Base-by-base conservation (phyloP, 2,797 vertebrate species). In the Chelon labrosus region DNA sequence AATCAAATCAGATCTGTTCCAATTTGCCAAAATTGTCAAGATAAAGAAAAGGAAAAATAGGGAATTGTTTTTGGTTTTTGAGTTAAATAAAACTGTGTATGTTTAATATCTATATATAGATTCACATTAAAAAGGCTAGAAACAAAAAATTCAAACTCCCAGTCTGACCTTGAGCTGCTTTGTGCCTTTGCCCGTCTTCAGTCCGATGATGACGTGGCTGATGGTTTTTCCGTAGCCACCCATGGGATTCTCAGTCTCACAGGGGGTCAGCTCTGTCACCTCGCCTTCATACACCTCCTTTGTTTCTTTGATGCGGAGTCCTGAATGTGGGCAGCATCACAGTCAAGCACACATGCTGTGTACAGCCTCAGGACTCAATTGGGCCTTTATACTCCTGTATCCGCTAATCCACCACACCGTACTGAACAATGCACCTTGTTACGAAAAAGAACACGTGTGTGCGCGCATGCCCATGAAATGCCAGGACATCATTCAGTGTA, bases 281-380 rank as follows among this genome's bases (percentile, higher is more conserved):
- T 99, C 98, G 4, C 98, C 98, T 92, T 99, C 98, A 81, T 99
- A 99, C 75, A 99, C 98, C 82, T 99, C 98, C 90, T 99, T 99
- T 19, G 98, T 99, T 84, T 99, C 98, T 93, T 99, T 99, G 92
- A 99, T 99, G 65, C 98, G 95, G 73, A 99, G 82, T 10, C 98
- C 98, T 99, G 85, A 20, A 92, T 77, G 77, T 31, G 62, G 55
- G 22, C 6, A 0, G 80, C 59, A 64, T 60, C 27, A 73, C 42
- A 77, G 53, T 73, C 50, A 73, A 19, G 60, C 51, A 73, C 58
- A 61, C 35, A 49, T 12, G 37, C 58, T 73, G 0, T 7, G 55
- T 60, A 50, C 49, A 79, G 46, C 68, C 50, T 54, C 25, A 81
- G 44, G 66, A 47, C 69, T 88, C 67, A 84, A 80, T 80, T 12